Percentiles rank a stretch among this genome's conserved stretches.
Evolutionary conservation across 2,113 vertebrate genomes (phyloP).

Genomic region (Barnardius zonarius): DNA sequence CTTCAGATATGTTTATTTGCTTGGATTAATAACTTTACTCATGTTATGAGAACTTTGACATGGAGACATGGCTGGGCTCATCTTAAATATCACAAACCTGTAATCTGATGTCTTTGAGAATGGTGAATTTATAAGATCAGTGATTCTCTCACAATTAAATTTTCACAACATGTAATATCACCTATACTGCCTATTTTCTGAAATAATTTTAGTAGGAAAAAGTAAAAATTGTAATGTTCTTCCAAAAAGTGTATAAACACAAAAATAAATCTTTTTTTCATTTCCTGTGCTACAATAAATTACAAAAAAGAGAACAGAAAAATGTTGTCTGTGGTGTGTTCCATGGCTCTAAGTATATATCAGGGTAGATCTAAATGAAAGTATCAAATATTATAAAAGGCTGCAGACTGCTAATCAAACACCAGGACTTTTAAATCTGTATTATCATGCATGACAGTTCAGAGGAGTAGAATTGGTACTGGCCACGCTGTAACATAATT

Average conservation of each 20-base stretch:
- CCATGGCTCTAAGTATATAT: neutral
- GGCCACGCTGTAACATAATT: neutral
- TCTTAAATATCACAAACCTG: neutral
- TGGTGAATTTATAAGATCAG: neutral
- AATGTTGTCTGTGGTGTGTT: neutral
- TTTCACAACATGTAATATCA: neutral
- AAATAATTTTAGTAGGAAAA: neutral
- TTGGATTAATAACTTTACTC: neutral
- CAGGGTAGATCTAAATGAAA: neutral
- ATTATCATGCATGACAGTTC: neutral
- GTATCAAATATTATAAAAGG: neutral
- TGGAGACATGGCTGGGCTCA: neutral
- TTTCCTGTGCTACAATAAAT: constrained; percentile 30
- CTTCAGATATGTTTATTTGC: neutral
- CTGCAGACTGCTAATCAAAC: neutral
- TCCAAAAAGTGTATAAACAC: neutral
- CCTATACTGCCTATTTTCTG: constrained; percentile 3
- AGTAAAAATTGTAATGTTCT: neutral
- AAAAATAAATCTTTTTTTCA: neutral
- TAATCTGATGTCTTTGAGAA: neutral
- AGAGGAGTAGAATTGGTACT: neutral
- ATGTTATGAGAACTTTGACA: neutral
- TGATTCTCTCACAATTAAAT: neutral
- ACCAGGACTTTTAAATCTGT: neutral
- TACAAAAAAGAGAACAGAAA: neutral